Percentiles rank a stretch among this genome's conserved stretches.
Evolutionary conservation across 2,113 vertebrate genomes (phyloP).

Genomic region (Elachura formosa): DNA sequence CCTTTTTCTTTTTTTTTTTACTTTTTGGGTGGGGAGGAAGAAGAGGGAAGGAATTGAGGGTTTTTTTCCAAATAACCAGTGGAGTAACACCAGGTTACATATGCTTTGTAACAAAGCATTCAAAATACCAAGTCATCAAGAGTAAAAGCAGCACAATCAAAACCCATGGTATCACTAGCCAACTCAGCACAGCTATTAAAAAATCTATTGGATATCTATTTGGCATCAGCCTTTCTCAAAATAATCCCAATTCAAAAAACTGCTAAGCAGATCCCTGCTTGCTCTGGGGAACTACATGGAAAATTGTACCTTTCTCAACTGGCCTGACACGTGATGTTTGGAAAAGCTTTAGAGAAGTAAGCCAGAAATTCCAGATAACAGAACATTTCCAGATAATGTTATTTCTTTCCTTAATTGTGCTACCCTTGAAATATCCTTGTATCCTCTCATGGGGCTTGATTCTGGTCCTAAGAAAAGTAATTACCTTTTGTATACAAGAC

Average conservation of each 20-base stretch:
- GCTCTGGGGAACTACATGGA: neutral
- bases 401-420: conserved; percentile 30
- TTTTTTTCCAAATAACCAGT: neutral
- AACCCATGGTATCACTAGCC: neutral
- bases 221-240: neutral
- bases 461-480: neutral
- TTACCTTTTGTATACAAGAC: neutral
- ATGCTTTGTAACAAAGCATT: neutral
- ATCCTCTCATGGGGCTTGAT: neutral
- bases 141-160: neutral
- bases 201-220: neutral
- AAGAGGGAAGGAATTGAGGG: neutral
- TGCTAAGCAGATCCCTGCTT: neutral
- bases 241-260: neutral
- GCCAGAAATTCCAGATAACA: conserved; percentile 23
- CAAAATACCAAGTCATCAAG: neutral
- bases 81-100: neutral
- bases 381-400: conserved; percentile 18
- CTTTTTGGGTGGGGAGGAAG: neutral
- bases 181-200: neutral
- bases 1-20: neutral
- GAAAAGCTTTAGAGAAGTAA: neutral
- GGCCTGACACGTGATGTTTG: neutral
- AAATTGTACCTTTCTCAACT: conserved; percentile 2
- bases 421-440: neutral